These are phyloP conservation scores for Lasius fuliginosus DNA, from an alignment of 2,888 invertebrate genomes.

Conservation along the genomic window DNA sequence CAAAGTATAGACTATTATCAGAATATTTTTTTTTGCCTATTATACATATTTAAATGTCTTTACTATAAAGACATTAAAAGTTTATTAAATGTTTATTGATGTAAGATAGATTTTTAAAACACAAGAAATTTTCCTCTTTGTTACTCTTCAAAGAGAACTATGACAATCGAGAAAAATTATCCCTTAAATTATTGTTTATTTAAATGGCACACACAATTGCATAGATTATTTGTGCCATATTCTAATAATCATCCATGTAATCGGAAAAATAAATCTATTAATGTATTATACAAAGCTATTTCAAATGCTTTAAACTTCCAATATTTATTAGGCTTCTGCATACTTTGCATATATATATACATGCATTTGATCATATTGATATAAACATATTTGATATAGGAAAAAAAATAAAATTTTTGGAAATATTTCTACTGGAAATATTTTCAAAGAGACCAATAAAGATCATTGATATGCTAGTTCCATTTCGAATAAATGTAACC, in stretches of 20 bases:
- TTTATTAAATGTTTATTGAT: conserved; percentile 18
- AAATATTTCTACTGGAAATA: conserved; percentile 73
- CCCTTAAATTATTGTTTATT: background rate
- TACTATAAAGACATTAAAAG: background rate
- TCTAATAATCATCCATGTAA: conserved; percentile 18
- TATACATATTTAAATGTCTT: background rate
- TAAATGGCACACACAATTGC: background rate
- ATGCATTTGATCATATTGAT: conserved; percentile 12
- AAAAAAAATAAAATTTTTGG: conserved; percentile 59
- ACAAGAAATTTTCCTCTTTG: background rate
- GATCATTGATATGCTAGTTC: conserved; percentile 63
- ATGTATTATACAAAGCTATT: conserved; percentile 28
- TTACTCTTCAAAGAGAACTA: conserved; percentile 28
- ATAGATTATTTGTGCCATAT: background rate
- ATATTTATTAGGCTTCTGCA: conserved; percentile 24
- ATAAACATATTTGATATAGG: background rate
- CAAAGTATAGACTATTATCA: background rate
- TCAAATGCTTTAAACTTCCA: conserved; percentile 23
- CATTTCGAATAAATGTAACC: conserved; percentile 58
- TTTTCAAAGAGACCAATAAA: conserved; percentile 59
- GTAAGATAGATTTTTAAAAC: conserved; percentile 4
- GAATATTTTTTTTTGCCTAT: background rate
- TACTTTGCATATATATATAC: background rate
- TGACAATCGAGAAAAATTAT: conserved; percentile 35
- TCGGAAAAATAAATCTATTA: conserved; percentile 18